These are phyloP conservation scores for Leptobrachium ailaonicum DNA, from an alignment of 2,113 vertebrate genomes.

Conservation along the genomic window DNA sequence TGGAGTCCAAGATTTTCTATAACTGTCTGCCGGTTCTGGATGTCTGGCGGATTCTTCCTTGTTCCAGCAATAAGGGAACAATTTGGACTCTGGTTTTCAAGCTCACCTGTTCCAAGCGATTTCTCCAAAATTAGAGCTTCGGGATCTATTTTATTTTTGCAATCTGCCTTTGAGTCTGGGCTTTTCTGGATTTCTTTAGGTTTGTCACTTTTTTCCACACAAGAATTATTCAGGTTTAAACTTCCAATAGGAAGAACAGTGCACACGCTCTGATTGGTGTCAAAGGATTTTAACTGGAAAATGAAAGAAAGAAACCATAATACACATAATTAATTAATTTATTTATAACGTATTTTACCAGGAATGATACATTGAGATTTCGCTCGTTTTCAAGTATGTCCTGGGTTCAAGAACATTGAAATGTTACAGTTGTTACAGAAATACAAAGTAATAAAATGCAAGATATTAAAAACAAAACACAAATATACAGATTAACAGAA, in stretches of 20 bases:
- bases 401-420: too few relatives aligned
- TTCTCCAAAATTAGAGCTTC: slow-evolving; percentile 18
- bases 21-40: slow-evolving; percentile 13
- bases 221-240: not conserved
- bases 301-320: slow-evolving; percentile 17
- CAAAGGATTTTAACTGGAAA: slow-evolving; percentile 42
- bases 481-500: too few relatives aligned
- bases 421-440: too few relatives aligned
- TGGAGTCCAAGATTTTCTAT: slow-evolving; percentile 50
- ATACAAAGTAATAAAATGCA: too few relatives aligned
- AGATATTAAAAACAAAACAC: too few relatives aligned
- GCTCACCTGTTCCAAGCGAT: not conserved
- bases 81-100: slow-evolving; percentile 15
- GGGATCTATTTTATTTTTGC: fast-evolving
- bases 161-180: not conserved
- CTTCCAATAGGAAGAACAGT: slow-evolving; percentile 41
- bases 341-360: too few relatives aligned
- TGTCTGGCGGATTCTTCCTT: not conserved
- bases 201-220: not conserved
- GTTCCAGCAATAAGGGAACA: not conserved
- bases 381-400: too few relatives aligned
- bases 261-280: slow-evolving; percentile 35
- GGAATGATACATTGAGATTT: too few relatives aligned
- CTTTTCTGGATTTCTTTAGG: slow-evolving; percentile 31
- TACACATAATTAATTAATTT: too few relatives aligned